Conservation (phyloP, 2,113 vertebrate species). For the Verasper variegatus region DNA sequence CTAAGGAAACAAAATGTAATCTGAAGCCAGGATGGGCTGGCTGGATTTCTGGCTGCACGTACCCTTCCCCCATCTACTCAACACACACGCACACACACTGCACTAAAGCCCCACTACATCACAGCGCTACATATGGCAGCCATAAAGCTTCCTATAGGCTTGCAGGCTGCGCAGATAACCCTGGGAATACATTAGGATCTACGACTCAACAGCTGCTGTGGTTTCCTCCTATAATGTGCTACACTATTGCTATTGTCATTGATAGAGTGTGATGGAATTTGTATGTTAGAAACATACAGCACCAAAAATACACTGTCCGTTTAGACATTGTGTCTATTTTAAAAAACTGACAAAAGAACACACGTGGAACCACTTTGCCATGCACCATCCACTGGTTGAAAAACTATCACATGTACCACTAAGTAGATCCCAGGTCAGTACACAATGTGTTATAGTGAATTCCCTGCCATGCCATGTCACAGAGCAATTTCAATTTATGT, state of each 20-base stretch:
- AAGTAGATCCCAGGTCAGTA: not conserved
- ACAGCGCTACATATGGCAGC: conserved; percentile 57
- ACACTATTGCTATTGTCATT: conserved; percentile 12
- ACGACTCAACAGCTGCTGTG: conserved; percentile 48
- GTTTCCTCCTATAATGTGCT: conserved; percentile 28
- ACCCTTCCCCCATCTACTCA: conserved; percentile 67
- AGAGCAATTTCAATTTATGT: not conserved
- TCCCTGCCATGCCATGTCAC: not conserved
- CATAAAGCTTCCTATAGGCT: conserved; percentile 68
- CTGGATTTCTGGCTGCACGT: conserved; percentile 41
- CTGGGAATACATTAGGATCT: conserved; percentile 58
- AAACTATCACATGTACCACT: not conserved
- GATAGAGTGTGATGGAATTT: not conserved
- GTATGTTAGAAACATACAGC: not conserved
- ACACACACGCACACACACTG: conserved; percentile 7
- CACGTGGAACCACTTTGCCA: not conserved
- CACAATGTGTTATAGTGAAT: not conserved
- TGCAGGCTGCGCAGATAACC: conserved; percentile 57
- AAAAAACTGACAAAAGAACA: conserved; percentile 4
- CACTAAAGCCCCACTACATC: conserved; percentile 48
- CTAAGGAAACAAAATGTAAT: conserved; percentile 78
- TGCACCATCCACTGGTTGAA: not conserved
- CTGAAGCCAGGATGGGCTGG: conserved; percentile 69
- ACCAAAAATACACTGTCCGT: conserved; percentile 1
- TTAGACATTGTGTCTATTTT: not conserved